Evolutionary conservation across 2,888 invertebrate species (phyloP), one percentile per base, ranked within the genome.

Genomic region (Zygogramma bicolorata): DNA sequence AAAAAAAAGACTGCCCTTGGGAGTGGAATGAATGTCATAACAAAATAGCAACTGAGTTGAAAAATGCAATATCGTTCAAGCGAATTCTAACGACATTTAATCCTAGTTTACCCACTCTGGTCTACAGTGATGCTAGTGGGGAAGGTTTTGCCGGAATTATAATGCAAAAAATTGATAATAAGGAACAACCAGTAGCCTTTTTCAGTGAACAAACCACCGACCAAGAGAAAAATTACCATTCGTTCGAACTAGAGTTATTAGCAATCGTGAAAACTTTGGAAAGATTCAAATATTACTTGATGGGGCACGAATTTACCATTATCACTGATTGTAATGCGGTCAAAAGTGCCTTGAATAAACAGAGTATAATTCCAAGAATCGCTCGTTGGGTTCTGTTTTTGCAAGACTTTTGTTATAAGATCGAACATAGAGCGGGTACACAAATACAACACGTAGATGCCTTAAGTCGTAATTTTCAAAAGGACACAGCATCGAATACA

Each of bases 381-480:
- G 70, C 75, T 38, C 60, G 75, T 18, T 76, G 75, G 74, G 60
- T 69, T 57, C 13, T 77, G 13, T 58, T n/a, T 5, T 65, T 77
- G 40, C 71, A 77, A 65, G 70, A 76, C 29, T 77, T 73, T 68
- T 62, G 40, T 27, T 78, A 72, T 57, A 27, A 69, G 49, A 69
- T 77, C 25, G n/a, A 58, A 42, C 73, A 77, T 58, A 71, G 63
- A 46, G 49, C 75, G 4, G 77, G 77, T 6, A 18, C 25, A 8
- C 75, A 75, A 65, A 84, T 86, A 82, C 15, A 68, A 58, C 85
- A 85, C 68, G 84, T 84, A 0, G 85, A 85, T 38, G 75, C 83
- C 38, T 70, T 84, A 67, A 82, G 81, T 73, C 15, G 84, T 73
- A 72, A 68, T 38, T 15, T 18, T 18, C 15, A 31, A n/a, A 62